Evolutionary conservation across 2,888 invertebrate genomes (phyloP).

Genomic region (Acanthosepion esculentum): DNA sequence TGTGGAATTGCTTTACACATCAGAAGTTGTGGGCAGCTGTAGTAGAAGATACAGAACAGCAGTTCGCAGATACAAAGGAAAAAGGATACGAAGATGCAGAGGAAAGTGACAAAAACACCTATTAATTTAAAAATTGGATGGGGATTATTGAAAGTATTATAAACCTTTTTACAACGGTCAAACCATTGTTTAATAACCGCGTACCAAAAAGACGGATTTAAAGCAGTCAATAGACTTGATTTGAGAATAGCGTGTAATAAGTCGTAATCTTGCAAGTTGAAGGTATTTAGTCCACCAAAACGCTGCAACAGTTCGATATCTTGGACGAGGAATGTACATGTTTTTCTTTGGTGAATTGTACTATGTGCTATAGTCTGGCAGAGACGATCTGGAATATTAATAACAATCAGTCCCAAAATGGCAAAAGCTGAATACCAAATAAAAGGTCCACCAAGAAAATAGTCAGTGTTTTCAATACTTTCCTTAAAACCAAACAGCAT

Average conservation of each 20-base stretch:
- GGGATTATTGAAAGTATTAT: neutral
- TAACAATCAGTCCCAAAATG: too few relatives aligned
- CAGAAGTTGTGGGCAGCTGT: neutral
- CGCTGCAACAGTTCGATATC: neutral
- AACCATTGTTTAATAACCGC: neutral
- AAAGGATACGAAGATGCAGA: neutral
- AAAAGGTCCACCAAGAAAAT: neutral
- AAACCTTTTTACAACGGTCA: neutral
- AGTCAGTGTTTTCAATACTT: neutral
- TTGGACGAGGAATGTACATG: neutral
- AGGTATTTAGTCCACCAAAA: neutral
- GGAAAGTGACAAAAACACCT: neutral
- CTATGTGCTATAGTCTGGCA: neutral
- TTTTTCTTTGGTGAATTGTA: neutral
- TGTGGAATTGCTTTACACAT: neutral
- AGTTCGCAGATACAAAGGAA: neutral
- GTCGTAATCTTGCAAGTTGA: neutral
- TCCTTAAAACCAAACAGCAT: neutral
- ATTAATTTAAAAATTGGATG: neutral
- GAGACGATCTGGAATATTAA: neutral
- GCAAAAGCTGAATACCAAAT: neutral
- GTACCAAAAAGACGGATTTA: slow-evolving; percentile 23
- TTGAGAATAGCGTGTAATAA: slow-evolving; percentile 25
- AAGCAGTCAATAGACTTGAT: neutral
- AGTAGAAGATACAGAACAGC: neutral